Conservation (phyloP, 2,113 vertebrate genomes). For the Amazona vittata region DNA sequence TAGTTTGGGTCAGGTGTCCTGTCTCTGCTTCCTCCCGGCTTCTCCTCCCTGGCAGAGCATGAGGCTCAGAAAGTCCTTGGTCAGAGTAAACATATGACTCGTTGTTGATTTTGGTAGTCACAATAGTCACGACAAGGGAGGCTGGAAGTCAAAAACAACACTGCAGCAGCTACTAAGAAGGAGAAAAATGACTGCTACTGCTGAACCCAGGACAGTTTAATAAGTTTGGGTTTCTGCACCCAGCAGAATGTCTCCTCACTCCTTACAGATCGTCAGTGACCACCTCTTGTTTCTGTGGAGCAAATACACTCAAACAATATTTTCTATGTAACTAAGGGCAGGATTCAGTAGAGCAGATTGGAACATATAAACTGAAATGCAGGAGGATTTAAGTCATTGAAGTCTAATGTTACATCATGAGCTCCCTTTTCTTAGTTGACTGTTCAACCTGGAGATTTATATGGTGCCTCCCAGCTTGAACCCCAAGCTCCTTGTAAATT, state of each 20-base stretch:
- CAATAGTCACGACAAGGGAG: too few relatives aligned
- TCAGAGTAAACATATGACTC: too few relatives aligned
- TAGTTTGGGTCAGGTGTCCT: too few relatives aligned
- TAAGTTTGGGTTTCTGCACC: neutral
- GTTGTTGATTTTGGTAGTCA: too few relatives aligned
- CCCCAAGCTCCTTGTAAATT: neutral
- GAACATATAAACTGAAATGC: neutral
- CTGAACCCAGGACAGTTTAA: neutral
- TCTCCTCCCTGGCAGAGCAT: too few relatives aligned
- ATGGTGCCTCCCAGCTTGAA: neutral
- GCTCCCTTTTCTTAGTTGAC: neutral
- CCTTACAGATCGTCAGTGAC: neutral
- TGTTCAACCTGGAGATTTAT: neutral
- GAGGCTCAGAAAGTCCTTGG: too few relatives aligned
- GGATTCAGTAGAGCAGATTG: neutral
- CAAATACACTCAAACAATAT: neutral
- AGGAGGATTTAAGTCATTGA: neutral
- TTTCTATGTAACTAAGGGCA: neutral
- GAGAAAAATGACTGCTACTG: too few relatives aligned
- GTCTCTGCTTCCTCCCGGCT: too few relatives aligned
- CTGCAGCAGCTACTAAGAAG: too few relatives aligned
- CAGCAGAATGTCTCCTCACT: neutral
- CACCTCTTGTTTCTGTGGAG: neutral
- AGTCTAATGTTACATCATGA: neutral
- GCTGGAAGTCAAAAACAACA: too few relatives aligned